Evolutionary conservation across 2,113 vertebrate genomes (phyloP), one percentile per base, ranked within the genome.

Genomic region (Amphiprion ocellaris): DNA sequence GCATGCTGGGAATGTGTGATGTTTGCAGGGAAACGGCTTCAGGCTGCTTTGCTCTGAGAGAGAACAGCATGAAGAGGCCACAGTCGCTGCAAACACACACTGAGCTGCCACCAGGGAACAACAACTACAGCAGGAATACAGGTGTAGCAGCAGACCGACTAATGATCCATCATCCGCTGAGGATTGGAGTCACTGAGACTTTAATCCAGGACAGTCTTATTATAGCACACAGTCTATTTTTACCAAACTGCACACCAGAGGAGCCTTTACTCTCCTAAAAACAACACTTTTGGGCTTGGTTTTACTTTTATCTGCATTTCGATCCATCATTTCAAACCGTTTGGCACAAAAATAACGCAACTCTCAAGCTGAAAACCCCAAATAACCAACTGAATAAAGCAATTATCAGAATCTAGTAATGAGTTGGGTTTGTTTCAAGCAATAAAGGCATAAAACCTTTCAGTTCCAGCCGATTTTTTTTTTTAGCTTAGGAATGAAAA

Each of bases 131-230:
- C 12, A 7, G 26, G 26, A 26, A 53, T 73, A 58, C 60, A 76
- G 81, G 66, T 71, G 37, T 21, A 65, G 28, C 9, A 24, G n/a
- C 76, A 47, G 47, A 37, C 46, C 2, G 50, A 46, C 66, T 62
- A 66, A 58, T 58, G 55, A 85, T 66, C 81, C 28, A 61, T 86
- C 75, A 58, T 77, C 73, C 54, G 17, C 68, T 70, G 81, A 80
- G 84, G 78, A 87, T 77, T 80, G 77, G 1, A 76, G 80, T 64
- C 64, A 53, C 74, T 23, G n/a, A 83, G 75, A 69, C 56, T 74
- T 72, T 84, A 87, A 90, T 91, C 87, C 85, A 71, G 80, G 60
- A 53, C 66, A 37, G 63, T 62, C 84, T 89, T 62, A 53, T 63
- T 82, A 77, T 82, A 91, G 70, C 52, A 39, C 16, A 24, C 33